Conservation (phyloP, 2,888 invertebrate genomes). For the Ophion obscuratus region DNA sequence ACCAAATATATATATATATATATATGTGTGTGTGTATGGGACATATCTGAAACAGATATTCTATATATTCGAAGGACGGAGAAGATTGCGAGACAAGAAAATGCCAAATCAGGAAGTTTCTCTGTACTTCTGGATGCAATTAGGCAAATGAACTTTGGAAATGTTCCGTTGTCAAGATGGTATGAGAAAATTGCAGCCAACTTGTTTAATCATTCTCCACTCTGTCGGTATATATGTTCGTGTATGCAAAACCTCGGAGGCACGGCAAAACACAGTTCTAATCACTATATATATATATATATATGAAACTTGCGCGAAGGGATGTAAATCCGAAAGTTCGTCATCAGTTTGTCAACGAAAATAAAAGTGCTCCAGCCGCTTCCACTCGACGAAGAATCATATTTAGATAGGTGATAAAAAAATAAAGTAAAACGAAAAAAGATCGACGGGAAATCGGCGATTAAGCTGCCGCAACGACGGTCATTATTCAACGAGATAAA, state of each 20-base stretch:
- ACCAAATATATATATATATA: background rate
- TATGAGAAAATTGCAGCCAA: conserved; percentile 24
- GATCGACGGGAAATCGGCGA: conserved; percentile 42
- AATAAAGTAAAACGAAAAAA: background rate
- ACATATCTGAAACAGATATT: background rate
- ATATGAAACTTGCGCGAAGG: background rate
- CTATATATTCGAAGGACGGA: background rate
- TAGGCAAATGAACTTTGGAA: conserved; percentile 54
- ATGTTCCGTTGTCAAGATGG: conserved; percentile 13
- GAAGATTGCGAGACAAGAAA: conserved; percentile 34
- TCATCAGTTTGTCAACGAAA: conserved; percentile 23
- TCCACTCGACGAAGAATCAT: background rate
- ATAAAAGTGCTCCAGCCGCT: conserved; percentile 26
- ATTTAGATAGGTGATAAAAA: conserved; percentile 42
- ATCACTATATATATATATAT: background rate
- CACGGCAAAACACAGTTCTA: background rate
- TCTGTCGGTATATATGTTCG: background rate
- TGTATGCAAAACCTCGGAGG: background rate
- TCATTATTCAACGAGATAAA: conserved; percentile 32
- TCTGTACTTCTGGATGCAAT: conserved; percentile 39
- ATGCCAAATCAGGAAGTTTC: conserved; percentile 37
- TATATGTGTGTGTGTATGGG: background rate
- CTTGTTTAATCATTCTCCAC: conserved; percentile 45
- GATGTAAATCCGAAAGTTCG: conserved; percentile 39
- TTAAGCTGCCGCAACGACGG: conserved; percentile 40